Conservation (phyloP, 2,888 invertebrate species). For the Diarsia rubi region DNA sequence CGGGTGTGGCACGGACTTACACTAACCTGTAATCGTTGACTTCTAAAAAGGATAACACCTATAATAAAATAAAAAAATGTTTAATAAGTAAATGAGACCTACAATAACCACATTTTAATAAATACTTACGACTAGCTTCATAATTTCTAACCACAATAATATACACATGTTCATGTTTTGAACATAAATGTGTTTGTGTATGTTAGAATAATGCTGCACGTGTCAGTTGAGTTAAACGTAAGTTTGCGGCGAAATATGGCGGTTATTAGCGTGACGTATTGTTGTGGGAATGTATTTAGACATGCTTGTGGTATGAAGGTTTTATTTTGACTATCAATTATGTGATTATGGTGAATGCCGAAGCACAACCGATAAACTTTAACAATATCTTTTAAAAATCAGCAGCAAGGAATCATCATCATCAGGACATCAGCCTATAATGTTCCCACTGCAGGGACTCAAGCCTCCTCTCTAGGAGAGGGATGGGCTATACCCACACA, state of each 20-base stretch:
- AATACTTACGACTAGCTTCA: conserved; percentile 2
- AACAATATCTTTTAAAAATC: neutral
- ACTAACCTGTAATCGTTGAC: no score
- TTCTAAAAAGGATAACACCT: no score
- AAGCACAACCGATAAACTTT: neutral
- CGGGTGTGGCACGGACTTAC: no score
- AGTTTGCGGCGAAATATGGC: conserved; percentile 14
- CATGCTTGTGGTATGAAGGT: neutral
- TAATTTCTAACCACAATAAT: conserved; percentile 12
- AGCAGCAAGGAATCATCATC: no score
- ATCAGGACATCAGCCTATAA: no score
- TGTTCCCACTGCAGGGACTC: no score
- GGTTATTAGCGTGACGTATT: neutral
- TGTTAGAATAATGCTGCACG: conserved; percentile 21
- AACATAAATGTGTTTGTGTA: conserved; percentile 7
- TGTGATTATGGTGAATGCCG: neutral
- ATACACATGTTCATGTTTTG: conserved; percentile 11
- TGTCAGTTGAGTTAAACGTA: conserved; percentile 14
- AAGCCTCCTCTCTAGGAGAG: no score
- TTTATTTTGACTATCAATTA: neutral
- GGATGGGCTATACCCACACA: no score
- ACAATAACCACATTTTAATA: conserved; percentile 25
- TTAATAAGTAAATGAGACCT: no score
- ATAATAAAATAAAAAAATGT: no score
- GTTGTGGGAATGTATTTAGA: neutral